Evolutionary conservation across 2,113 vertebrate species (phyloP).

Genomic region (Urocolius indicus): DNA sequence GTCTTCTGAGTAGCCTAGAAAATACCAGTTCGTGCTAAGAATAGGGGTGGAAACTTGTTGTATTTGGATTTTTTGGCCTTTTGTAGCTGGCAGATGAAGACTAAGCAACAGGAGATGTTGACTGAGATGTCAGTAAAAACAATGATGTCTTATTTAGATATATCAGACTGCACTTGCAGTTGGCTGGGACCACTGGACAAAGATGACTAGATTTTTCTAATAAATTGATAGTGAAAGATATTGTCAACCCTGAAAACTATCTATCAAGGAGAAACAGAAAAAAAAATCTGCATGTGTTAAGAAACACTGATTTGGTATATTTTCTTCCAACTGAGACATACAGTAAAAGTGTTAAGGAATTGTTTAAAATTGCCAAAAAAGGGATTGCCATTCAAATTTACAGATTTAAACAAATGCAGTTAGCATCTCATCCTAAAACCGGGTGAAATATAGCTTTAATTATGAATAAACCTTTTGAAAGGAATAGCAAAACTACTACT

Average conservation of each 20-base stretch:
- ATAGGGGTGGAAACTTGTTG: not conserved
- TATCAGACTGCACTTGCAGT: not conserved
- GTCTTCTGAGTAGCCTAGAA: conserved; percentile 2
- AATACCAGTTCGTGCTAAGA: not conserved
- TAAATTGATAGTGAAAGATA: not conserved
- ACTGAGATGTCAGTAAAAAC: not conserved
- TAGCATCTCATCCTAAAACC: not conserved
- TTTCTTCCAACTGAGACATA: not conserved
- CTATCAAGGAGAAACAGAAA: not conserved
- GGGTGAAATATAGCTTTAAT: not conserved
- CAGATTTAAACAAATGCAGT: not conserved
- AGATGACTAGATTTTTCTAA: not conserved
- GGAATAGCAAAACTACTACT: not conserved
- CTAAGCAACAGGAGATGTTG: not conserved
- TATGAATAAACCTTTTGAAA: not conserved
- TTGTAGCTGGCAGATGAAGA: not conserved
- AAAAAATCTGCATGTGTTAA: not conserved
- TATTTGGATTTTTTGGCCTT: not conserved
- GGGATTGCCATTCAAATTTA: not conserved
- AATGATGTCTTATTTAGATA: not conserved
- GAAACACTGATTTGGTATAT: not conserved
- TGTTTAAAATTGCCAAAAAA: not conserved
- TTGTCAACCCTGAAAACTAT: not conserved
- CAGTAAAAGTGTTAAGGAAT: not conserved
- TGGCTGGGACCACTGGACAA: not conserved